Base-by-base conservation (phyloP, 2,113 vertebrate genomes). In the Syngnathus typhle region DNA sequence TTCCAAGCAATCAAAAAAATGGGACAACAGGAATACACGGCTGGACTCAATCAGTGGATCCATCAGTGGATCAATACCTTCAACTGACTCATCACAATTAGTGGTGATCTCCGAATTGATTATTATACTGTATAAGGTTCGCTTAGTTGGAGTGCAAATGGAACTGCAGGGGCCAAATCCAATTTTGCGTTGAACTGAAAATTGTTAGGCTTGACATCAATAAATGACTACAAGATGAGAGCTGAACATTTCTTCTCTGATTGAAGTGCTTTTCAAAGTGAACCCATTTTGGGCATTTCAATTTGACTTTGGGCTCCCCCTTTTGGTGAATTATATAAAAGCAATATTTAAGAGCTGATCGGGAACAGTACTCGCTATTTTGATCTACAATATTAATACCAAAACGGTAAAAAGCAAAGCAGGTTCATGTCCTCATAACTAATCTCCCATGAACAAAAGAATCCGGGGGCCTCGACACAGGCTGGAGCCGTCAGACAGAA, bases 251-350 rank as follows among this genome's bases (percentile, higher is more conserved):
- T 5, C 23, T 13, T 10, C 21, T 13, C 3, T 54, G 27, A 32
- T 12, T 27, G 6, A 21, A 27, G n/a, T 32, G 27, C 27, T 32
- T 32, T 32, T 32, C 27, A 32, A 32, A 32, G 27, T 32, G 2
- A 32, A 32, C 27, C 27, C 27, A 32, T 32, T 32, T 32, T 32
- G 27, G 27, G 27, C 27, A 32, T 3, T 32, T 32, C 73, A 75
- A 68, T 84, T 82, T 86, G 82, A 80, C 84, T 85, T 85, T 84
- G 84, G 86, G 87, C 86, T 84, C 88, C 88, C 85, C 79, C 88
- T 79, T 43, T 83, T 88, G 88, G 85, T 67, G 56, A 70, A 76
- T 69, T 65, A 60, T 54, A 70, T 85, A 73, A 86, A 72, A 80
- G 72, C 84, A 85, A 54, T 64, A 60, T 64, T 55, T 15, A n/a